Base-by-base conservation (phyloP, 1,140 invertebrate genomes). In the Platyscapa corneri region DNA sequence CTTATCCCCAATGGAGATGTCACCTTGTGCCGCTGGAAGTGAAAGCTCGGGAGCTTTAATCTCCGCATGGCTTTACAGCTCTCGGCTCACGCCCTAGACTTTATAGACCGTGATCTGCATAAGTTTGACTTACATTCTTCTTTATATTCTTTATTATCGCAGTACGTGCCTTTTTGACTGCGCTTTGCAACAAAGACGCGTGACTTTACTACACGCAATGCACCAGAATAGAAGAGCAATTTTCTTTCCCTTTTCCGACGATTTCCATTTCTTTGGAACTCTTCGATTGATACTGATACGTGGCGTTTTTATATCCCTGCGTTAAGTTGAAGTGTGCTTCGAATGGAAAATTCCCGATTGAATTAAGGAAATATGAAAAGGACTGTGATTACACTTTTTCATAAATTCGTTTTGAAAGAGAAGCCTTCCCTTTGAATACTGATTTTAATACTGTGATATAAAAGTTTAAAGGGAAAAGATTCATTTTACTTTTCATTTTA, bases 31-130 rank as follows among this genome's bases (percentile, higher is more conserved):
- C 32, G 18, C 30, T 60, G 27, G 30, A 64, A 12, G 30, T 32
- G 18, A 32, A 64, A 42, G n/a, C 72, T 46, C 30, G 39, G 32
- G n/a, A 76, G 72, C 82, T 83, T 76, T 65, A 60, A 83, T 83
- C 34, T 53, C 8, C 14, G n/a, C 16, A 1, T 10, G 14, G 46
- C 75, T 77, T 53, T 53, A 53, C 46, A 14, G 75, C 75, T 53
- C 49, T 53, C 16, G 56, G 2, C 7, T 5, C 7, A 7, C 27
- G 16, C 56, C 23, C 42, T 32, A 60, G 20, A 27, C 53, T 82
- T 72, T 82, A 72, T 49, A 23, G 12, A 2, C 14, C 37, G 27
- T 49, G 46, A 82, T 82, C 56, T 82, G 37, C 46, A 37, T 74
- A 37, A 60, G 32, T 23, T 72, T 53, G 18, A n/a, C 65, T 81